Conservation (phyloP, 2,888 invertebrate species). For the Ypsolopha sequella region DNA sequence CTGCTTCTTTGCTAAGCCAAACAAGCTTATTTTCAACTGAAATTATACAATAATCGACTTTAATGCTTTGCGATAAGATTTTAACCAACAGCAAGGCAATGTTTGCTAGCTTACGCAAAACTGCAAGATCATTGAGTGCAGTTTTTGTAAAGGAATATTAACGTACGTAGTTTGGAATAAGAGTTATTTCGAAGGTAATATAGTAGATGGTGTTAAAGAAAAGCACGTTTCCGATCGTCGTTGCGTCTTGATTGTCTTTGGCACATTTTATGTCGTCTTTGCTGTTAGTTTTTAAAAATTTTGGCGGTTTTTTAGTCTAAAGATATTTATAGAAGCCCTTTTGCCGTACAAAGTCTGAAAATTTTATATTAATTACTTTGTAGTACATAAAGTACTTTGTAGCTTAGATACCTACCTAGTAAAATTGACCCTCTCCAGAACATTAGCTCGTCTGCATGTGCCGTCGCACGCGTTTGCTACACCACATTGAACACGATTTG, state of each 20-base stretch:
- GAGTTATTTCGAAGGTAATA: conserved; percentile 12
- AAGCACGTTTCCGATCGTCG: conserved; percentile 13
- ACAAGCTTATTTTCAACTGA: conserved; percentile 1
- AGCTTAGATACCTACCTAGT: too few relatives aligned
- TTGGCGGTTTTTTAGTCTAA: too few relatives aligned
- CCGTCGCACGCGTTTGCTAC: conserved; percentile 16
- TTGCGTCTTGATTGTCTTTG: conserved; percentile 19
- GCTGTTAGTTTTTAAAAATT: too few relatives aligned
- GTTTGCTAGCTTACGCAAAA: conserved; percentile 11
- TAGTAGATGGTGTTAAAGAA: conserved; percentile 1
- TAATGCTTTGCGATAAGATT: conserved; percentile 1
- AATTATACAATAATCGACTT: conserved; percentile 7
- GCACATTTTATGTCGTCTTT: conserved; percentile 17
- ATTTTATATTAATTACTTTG: too few relatives aligned
- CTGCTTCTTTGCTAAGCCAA: conserved; percentile 9
- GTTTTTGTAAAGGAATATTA: conserved; percentile 11
- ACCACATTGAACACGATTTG: conserved; percentile 44
- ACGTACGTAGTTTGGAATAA: conserved; percentile 11
- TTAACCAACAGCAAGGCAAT: conserved; percentile 8
- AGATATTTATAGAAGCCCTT: too few relatives aligned
- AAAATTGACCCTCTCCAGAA: conserved; percentile 14
- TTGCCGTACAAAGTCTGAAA: too few relatives aligned
- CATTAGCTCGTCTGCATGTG: conserved; percentile 14
- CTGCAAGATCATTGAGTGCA: conserved; percentile 12
- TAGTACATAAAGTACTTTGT: too few relatives aligned